phyloP scores from a whole-genome alignment of 2,888 invertebrate species.

The Dasypolia templi region DNA sequence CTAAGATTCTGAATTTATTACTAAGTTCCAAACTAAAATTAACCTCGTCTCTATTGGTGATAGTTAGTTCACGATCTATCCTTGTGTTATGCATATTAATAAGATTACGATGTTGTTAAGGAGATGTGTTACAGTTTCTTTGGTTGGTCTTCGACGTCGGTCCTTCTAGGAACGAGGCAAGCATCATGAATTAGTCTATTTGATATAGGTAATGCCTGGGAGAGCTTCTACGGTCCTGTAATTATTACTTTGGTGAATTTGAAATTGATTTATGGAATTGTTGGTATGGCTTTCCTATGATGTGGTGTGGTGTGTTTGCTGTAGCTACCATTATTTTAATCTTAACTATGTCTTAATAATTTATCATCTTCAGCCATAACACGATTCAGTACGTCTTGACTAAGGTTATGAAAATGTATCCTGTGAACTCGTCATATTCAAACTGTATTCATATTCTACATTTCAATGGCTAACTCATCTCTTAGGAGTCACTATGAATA shows the following conservation, averaged over 20 bases:
- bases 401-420: not conserved
- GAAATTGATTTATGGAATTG: slow-evolving; percentile 27
- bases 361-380: too few relatives aligned
- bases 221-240: slow-evolving; percentile 27
- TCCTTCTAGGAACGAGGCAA: slow-evolving; percentile 71
- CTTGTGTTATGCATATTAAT: slow-evolving; percentile 87
- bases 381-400: not conserved
- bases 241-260: slow-evolving; percentile 39
- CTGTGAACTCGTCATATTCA: not conserved
- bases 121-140: slow-evolving; percentile 71
- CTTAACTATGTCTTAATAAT: not conserved
- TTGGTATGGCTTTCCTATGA: not conserved
- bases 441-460: not conserved
- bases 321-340: not conserved
- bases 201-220: slow-evolving; percentile 45
- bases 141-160: slow-evolving; percentile 46
- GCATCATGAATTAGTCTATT: slow-evolving; percentile 62
- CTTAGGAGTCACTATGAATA: not conserved
- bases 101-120: slow-evolving; percentile 79
- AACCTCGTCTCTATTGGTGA: slow-evolving; percentile 80
- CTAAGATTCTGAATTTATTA: slow-evolving; percentile 87
- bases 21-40: slow-evolving; percentile 83
- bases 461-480: slow-evolving; percentile 6
- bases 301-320: not conserved
- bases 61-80: slow-evolving; percentile 80